Evolutionary conservation across 1,140 invertebrate genomes (phyloP).

Genomic region (Pseudomyrmex gracilis): DNA sequence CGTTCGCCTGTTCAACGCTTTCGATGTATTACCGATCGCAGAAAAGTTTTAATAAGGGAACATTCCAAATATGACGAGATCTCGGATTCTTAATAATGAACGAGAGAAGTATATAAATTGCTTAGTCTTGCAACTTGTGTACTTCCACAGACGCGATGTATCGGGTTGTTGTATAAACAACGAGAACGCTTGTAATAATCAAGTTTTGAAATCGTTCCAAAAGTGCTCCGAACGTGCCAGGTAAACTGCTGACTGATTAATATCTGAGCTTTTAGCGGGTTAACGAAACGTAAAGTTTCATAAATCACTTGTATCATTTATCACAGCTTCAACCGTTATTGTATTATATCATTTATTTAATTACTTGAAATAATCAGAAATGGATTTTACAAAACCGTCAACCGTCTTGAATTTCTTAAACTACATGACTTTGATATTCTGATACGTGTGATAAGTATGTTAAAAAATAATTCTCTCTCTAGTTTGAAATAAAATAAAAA

Average conservation of each 20-base stretch:
- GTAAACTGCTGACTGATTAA: slow-evolving; percentile 19
- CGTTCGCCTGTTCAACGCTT: slow-evolving; percentile 25
- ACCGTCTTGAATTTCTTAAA: neutral
- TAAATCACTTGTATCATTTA: slow-evolving; percentile 10
- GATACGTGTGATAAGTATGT: neutral
- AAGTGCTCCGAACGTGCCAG: neutral
- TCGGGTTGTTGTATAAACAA: slow-evolving; percentile 28
- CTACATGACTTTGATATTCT: neutral
- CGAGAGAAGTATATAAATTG: slow-evolving; percentile 15
- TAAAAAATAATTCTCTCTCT: neutral
- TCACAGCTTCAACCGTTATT: neutral
- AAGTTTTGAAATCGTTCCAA: slow-evolving; percentile 16
- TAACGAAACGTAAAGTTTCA: slow-evolving; percentile 1
- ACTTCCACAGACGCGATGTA: slow-evolving; percentile 11
- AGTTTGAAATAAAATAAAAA: neutral
- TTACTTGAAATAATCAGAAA: neutral
- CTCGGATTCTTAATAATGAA: slow-evolving; percentile 41
- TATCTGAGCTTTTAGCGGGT: slow-evolving; percentile 8
- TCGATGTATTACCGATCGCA: slow-evolving; percentile 19
- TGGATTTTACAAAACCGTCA: neutral
- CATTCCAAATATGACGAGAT: slow-evolving; percentile 13
- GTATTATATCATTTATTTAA: slow-evolving; percentile 3
- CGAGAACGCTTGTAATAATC: slow-evolving; percentile 26
- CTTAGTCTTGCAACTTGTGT: slow-evolving; percentile 42
- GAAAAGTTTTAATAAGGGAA: slow-evolving; percentile 52